Evolutionary conservation across 1,140 invertebrate genomes (phyloP).

Genomic region (Aphidius ervi): DNA sequence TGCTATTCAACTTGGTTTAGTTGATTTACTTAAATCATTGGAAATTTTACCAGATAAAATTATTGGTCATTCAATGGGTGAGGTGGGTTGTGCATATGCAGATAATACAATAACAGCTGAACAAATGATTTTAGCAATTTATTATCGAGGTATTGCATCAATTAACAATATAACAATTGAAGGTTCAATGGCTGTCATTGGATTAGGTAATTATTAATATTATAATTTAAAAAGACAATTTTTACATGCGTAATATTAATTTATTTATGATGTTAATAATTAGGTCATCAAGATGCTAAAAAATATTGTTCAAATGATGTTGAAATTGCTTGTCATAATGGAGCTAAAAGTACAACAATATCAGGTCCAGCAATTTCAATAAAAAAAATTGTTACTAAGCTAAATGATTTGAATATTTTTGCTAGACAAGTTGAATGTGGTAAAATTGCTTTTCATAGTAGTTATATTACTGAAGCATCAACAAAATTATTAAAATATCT

Average conservation of each 20-base stretch:
- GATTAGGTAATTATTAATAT: too few species aligned
- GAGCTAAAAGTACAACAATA: conserved; percentile 64
- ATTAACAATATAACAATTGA: conserved; percentile 56
- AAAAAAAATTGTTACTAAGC: conserved; percentile 39
- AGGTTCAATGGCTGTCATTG: conserved; percentile 37
- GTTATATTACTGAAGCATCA: conserved; percentile 56
- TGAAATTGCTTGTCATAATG: conserved; percentile 70
- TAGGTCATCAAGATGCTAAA: conserved; percentile 23
- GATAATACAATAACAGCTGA: conserved; percentile 77
- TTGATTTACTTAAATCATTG: conserved; percentile 64
- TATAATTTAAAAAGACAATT: too few species aligned
- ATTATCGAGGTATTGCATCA: conserved; percentile 75
- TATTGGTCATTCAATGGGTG: conserved; percentile 79
- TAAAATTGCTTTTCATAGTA: conserved; percentile 71
- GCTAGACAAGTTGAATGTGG: conserved; percentile 65
- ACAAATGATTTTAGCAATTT: conserved; percentile 73
- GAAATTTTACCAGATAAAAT: conserved; percentile 69
- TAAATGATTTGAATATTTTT: conserved; percentile 70
- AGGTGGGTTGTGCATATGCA: conserved; percentile 78
- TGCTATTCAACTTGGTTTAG: conserved; percentile 74
- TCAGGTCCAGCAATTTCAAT: conserved; percentile 61
- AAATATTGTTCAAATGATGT: conserved; percentile 46
- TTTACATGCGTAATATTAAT: too few species aligned
- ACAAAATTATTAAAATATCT: conserved; percentile 65
- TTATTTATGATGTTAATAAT: too few species aligned